Evolutionary conservation across 2,797 vertebrate genomes (phyloP), one percentile per base, ranked within the genome.

Genomic region (Euthynnus affinis): DNA sequence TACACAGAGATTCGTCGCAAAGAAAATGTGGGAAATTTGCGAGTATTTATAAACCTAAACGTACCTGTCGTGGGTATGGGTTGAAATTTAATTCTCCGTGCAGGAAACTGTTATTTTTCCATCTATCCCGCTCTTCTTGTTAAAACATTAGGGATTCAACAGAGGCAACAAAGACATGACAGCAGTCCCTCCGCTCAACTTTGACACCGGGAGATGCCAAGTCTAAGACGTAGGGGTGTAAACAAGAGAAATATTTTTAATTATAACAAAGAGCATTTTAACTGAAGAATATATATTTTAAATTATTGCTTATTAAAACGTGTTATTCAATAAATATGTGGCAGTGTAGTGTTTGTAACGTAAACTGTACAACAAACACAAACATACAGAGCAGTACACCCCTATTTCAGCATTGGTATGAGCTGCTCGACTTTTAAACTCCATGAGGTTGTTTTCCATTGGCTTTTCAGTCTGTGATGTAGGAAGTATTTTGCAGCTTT

Each of bases 101-200:
- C 18, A 29, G 9, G 74, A 34, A 66, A 22, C 0, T 6, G 22
- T 65, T 83, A 68, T 62, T 75, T 81, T 84, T 37, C 81, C 88
- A 89, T 91, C 55, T 82, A 81, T 44, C 18, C 60, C 53, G 69
- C 70, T 78, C 62, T 78, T 76, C 58, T 70, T 65, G 57, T 86
- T 55, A 73, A 66, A 66, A 32, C 8, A 78, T 65, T 68, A 22
- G 25, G 44, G 34, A n/a, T 5, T 59, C 79, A 59, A 75, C 71
- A 59, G 64, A 74, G 63, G 87, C 88, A 94, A 94, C 91, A 94
- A 93, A 94, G 93, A 93, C 91, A 81, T 94, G 93, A 95, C 94
- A 95, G 93, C 74, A 66, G 29, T 32, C 74, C 46, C 18, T 49
- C 80, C 63, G 72, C 56, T 92, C 90, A 92, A 91, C 93, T 94